phyloP scores from a whole-genome alignment of 2,797 vertebrate genomes.

The Anabacerthia variegaticeps region DNA sequence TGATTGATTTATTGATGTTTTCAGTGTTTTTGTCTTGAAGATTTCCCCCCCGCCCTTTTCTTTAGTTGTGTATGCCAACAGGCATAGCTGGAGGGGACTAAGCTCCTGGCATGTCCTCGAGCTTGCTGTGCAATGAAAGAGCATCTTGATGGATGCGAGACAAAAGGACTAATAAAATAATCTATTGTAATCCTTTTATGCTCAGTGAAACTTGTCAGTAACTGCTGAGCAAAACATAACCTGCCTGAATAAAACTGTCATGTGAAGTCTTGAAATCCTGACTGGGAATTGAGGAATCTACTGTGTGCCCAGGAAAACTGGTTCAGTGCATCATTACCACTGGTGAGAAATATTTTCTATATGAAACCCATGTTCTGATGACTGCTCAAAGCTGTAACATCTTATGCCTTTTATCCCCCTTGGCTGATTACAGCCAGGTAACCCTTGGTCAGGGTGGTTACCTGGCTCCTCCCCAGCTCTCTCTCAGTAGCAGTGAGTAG shows the following conservation, averaged over 20 bases:
- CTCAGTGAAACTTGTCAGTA: neutral
- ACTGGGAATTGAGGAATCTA: neutral
- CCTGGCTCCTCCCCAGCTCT: neutral
- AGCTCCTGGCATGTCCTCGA: neutral
- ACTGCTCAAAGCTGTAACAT: neutral
- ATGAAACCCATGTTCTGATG: neutral
- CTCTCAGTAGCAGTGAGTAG: neutral
- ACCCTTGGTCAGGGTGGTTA: neutral
- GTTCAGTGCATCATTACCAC: neutral
- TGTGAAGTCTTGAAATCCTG: neutral
- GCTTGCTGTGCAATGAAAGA: neutral
- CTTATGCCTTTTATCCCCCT: neutral
- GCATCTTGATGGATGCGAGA: neutral
- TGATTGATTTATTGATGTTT: neutral
- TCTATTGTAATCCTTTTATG: slow-evolving; percentile 5
- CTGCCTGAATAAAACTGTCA: slow-evolving; percentile 11
- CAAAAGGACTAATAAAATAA: slow-evolving; percentile 3
- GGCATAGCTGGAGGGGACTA: neutral
- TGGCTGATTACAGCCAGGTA: neutral
- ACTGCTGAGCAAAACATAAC: slow-evolving; percentile 17
- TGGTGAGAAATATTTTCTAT: neutral
- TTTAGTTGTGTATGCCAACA: neutral
- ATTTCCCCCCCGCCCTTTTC: rapidly evolving
- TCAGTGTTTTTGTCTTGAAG: neutral
- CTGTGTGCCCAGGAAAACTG: neutral